Evolutionary conservation across 2,113 vertebrate species (phyloP), one percentile per base, ranked within the genome.

Genomic region (Barbus barbus): DNA sequence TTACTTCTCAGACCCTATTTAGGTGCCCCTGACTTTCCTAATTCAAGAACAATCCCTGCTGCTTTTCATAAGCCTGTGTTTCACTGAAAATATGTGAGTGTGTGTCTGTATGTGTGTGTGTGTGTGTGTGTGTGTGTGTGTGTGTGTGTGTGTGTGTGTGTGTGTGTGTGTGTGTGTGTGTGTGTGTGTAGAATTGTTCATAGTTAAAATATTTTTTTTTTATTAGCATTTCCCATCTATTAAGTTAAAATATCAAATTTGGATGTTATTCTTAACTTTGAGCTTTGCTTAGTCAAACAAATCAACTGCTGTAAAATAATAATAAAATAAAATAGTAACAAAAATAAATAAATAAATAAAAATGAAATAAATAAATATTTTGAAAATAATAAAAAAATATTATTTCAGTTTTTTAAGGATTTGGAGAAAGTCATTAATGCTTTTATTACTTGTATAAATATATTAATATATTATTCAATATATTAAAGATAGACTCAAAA

Each of bases 21-120:
- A 95, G 93, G 88, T 90, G 91, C 93, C 94, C 93, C 96, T 97
- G 96, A 97, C 96, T 97, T 94, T 94, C 90, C 94, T 96, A 96
- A 97, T 96, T 96, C 95, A 91, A 91, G 94, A 92, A 94, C 95
- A 96, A 95, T 96, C 95, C 95, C 84, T 91, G 93, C 93, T 93
- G 92, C 91, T 91, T 92, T 93, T 94, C 91, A 90, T 93, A 93
- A 92, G 87, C 93, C 88, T 91, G 87, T 87, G 90, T 93, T 63
- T 92, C 93, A 94, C 93, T 91, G 90, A 91, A 90, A 92, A 92
- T 94, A 93, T 95, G 46, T 73, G 61, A 44, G 33, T 60, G 83
- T 86, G 69, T n/a, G 80, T 63, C 31, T 78, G 79, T 38, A 9
- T 41, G n/a, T 46, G 65, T 67, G 82, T 60, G 69, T 24, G 83